phyloP scores from a whole-genome alignment of 1,140 invertebrate genomes.

The Drosophila erecta region DNA sequence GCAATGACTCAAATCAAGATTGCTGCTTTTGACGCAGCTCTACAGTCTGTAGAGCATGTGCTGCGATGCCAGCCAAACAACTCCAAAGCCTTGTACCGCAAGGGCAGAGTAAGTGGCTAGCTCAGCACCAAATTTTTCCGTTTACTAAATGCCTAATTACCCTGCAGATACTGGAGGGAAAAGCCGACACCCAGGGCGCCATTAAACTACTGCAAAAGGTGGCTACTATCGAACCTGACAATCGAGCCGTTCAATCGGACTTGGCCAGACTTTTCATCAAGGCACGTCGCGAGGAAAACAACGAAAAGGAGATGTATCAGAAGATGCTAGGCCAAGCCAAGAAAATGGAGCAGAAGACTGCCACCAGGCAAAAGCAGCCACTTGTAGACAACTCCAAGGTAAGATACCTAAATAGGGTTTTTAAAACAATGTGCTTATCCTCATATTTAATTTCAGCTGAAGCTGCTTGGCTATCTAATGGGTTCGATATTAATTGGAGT shows the following conservation, averaged over 20 bases:
- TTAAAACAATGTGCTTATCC: no score
- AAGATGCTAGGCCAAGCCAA: constrained; percentile 87
- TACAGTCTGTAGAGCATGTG: constrained; percentile 92
- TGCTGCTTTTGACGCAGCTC: constrained; percentile 91
- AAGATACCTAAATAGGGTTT: background rate
- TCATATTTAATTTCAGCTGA: constrained; percentile 81
- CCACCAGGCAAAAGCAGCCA: constrained; percentile 68
- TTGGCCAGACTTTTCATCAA: constrained; percentile 87
- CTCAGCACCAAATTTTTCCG: no score
- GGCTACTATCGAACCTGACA: constrained; percentile 87
- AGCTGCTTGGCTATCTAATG: constrained; percentile 86
- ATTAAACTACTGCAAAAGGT: constrained; percentile 87
- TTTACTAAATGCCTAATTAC: background rate
- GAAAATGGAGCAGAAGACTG: constrained; percentile 81
- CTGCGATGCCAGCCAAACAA: constrained; percentile 93
- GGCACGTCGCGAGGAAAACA: constrained; percentile 86
- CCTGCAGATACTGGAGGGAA: constrained; percentile 87
- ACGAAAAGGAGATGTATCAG: constrained; percentile 88
- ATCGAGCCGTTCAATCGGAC: constrained; percentile 86
- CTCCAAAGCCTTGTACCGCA: constrained; percentile 95
- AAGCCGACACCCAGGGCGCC: constrained; percentile 87
- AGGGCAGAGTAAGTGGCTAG: constrained; percentile 87
- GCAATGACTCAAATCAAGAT: constrained; percentile 95
- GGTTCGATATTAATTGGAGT: constrained; percentile 87
- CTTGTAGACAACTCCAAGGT: constrained; percentile 78